These are phyloP conservation scores for Pollenia labialis DNA, from an alignment of 2,888 invertebrate species.

Conservation along the genomic window DNA sequence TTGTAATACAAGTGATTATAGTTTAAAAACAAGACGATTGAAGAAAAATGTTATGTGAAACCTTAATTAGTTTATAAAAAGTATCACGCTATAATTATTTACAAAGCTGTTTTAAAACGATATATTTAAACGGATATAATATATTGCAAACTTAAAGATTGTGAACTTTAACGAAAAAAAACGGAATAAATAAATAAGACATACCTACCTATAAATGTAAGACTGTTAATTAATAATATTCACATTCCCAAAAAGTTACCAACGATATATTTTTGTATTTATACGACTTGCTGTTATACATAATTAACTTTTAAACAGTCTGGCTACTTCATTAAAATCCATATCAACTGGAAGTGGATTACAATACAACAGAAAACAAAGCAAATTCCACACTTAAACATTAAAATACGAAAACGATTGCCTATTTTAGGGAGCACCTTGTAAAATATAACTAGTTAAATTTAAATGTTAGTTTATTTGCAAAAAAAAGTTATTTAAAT, in stretches of 20 bases:
- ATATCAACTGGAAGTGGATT: conserved; percentile 26
- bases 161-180: no score
- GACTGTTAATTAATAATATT: no score
- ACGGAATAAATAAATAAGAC: no score
- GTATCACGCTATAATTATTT: no score
- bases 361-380: background rate
- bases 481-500: background rate
- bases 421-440: conserved; percentile 41
- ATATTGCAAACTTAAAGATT: no score
- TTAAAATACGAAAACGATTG: background rate
- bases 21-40: no score
- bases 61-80: no score
- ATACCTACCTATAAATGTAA: no score
- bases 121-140: no score
- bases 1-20: no score
- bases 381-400: conserved; percentile 11
- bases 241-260: background rate
- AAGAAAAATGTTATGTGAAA: no score
- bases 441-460: background rate
- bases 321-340: conserved; percentile 23
- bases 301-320: background rate
- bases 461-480: conserved; percentile 22
- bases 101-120: no score
- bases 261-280: background rate
- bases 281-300: background rate